phyloP scores from a whole-genome alignment of 2,113 vertebrate genomes.

The Corydoras maculifer region DNA sequence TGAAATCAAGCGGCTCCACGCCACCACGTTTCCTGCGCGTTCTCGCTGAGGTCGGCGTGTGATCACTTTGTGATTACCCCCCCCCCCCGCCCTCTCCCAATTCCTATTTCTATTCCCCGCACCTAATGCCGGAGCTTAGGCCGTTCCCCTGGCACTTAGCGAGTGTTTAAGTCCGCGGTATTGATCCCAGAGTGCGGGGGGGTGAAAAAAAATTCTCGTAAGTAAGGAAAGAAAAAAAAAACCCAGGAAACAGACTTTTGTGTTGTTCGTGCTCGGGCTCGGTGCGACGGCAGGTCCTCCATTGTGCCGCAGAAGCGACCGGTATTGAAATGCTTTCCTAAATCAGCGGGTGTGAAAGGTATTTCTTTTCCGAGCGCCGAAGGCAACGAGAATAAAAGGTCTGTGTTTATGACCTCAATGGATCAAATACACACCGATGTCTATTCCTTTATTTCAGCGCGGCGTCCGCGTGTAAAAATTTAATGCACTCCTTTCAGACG shows the following conservation, averaged over 20 bases:
- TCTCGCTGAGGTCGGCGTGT: conserved; percentile 82
- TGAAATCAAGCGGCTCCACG: conserved; percentile 88
- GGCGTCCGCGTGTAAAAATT: too few species aligned
- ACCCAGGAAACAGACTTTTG: conserved; percentile 40
- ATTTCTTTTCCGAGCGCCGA: too few species aligned
- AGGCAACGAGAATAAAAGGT: too few species aligned
- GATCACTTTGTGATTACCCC: conserved; percentile 43
- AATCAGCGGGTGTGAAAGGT: too few species aligned
- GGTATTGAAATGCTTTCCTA: too few species aligned
- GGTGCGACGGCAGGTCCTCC: background rate
- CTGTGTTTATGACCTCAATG: too few species aligned
- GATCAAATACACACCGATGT: too few species aligned
- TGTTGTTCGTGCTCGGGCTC: conserved; percentile 21
- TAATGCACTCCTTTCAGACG: too few species aligned
- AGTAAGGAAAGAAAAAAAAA: conserved; percentile 55
- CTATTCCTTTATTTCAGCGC: too few species aligned
- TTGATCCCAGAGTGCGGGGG: conserved; percentile 10
- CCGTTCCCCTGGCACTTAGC: conserved; percentile 56
- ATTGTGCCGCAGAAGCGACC: too few species aligned
- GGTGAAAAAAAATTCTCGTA: too few species aligned
- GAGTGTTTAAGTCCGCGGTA: conserved; percentile 55
- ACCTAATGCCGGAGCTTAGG: conserved; percentile 52
- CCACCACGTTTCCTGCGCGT: conserved; percentile 64
- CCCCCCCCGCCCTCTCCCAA: too few species aligned
- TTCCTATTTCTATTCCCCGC: conserved; percentile 11